A percentile compares a stretch with the other conserved stretches of the same genome.
Conservation (phyloP, 2,113 vertebrate species). For the Fulmarus glacialis region DNA sequence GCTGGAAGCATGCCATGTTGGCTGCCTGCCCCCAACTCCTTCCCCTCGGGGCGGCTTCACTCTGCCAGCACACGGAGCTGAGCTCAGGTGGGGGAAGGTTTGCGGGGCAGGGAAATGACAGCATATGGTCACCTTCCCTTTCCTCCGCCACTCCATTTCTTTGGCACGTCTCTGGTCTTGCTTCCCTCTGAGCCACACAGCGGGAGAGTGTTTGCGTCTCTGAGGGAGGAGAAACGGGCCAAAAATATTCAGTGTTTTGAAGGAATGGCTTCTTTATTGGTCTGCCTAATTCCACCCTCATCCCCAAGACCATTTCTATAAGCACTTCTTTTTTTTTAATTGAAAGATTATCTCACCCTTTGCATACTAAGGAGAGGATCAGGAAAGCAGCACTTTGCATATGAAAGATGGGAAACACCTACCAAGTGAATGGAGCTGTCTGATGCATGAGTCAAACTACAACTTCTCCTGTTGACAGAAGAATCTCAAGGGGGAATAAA, state of each 20-base stretch:
- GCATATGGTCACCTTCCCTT: neutral
- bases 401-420: slow-evolving; percentile 20
- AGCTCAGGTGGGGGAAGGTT: neutral
- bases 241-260: neutral
- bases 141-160: neutral
- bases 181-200: neutral
- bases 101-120: neutral
- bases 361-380: neutral
- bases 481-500: neutral
- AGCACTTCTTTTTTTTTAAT: neutral
- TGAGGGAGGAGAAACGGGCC: neutral
- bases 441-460: neutral
- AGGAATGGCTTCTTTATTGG: neutral
- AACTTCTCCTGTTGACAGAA: neutral
- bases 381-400: slow-evolving; percentile 28
- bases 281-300: neutral
- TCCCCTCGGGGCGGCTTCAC: accelerated
- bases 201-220: neutral
- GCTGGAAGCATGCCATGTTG: accelerated
- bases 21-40: neutral
- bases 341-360: neutral
- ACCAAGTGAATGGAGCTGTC: neutral
- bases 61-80: neutral
- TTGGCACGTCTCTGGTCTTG: neutral
- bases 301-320: neutral